Evolutionary conservation across 2,888 invertebrate species (phyloP), one percentile per base, ranked within the genome.

Genomic region (Oxycera nigricornis): DNA sequence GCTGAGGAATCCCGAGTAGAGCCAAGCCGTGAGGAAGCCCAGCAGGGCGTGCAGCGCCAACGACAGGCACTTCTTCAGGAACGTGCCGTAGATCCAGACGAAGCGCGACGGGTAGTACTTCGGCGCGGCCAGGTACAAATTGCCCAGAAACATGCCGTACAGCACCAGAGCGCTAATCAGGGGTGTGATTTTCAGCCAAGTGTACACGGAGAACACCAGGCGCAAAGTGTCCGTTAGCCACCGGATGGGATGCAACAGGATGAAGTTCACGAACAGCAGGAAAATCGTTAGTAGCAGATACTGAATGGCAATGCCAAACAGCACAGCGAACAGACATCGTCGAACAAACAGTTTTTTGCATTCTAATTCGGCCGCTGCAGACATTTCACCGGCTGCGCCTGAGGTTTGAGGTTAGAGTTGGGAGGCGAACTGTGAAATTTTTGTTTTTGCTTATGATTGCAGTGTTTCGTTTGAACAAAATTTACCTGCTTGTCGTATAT

Each of bases 71-170:
- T 90, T 90, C 0, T 89, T 76, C 0, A 90, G 88, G 78, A 91
- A 89, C 78, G 90, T 86, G 41, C 88, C 88, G 35, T 90, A 80
- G 68, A 93, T 86, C 85, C 90, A 90, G 2, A 88, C 87, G 79
- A 92, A 92, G 79, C 93, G 88, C 14, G 90, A 92, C 46, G 89
- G 87, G 76, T 89, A 88, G 79, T 90, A 92, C 0, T 87, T 87
- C 41, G 88, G 85, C 65, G 88, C 88, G 22, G 87, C 85, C 26
- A 92, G 87, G 79, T 92, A 91, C 77, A 90, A 90, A 80, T 91
- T 91, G 59, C 91, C 91, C 80, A 91, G 90, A 39, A 91, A 87
- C 50, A 92, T 86, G n/a, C 92, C 91, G 84, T 92, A 92, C 4
- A 91, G 87, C 76, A 91, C 89, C 9, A 92, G 89, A 1, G 91